Base-by-base conservation (phyloP, 1,140 invertebrate genomes). In the Bemisia tabaci region DNA sequence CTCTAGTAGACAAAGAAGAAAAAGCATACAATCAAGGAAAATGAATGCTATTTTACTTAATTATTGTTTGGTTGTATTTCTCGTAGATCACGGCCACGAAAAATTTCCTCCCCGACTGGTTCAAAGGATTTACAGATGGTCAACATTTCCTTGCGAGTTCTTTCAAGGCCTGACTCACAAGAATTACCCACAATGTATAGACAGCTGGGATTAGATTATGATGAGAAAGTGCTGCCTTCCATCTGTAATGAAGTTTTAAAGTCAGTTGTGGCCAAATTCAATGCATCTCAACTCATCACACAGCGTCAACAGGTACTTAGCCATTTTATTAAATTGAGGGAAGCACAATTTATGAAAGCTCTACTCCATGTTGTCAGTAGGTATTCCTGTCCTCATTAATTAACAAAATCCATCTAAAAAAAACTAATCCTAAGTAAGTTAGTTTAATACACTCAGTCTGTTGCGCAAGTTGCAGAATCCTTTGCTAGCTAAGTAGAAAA, bases 61-160 rank as follows among this genome's bases (percentile, higher is more conserved):
- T n/a, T n/a, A n/a, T n/a, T n/a, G n/a, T n/a, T n/a, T n/a, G n/a
- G n/a, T n/a, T n/a, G n/a, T n/a, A n/a, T n/a, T n/a, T n/a, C n/a
- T n/a, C n/a, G 62, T 64, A 82, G 82, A 68, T 93, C 94, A 12
- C 83, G 93, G 72, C 97, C 97, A 59, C 86, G 94, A 70, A 97
- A 97, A 79, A 92, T 99, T 72, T 91, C 94, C 2, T 98, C 96
- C 11, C 95, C 96, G 5, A 98, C 97, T 60, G 97, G 96, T 67
- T 97, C 93, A 26, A 98, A 99, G 82, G 96, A 99, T 82, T 86
- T 99, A 71, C 97, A 99, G 80, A 99, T 98, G 95, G 95, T 99
- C 1, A 99, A 99, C 73, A 99, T 99, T 76, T 94, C 94, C 2
- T 79, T 99, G 59, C 82, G 97, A 82, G 96, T 99, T 22, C 81